Evolutionary conservation across 2,113 vertebrate genomes (phyloP), one percentile per base, ranked within the genome.

Genomic region (Genyomyrus donnyi): DNA sequence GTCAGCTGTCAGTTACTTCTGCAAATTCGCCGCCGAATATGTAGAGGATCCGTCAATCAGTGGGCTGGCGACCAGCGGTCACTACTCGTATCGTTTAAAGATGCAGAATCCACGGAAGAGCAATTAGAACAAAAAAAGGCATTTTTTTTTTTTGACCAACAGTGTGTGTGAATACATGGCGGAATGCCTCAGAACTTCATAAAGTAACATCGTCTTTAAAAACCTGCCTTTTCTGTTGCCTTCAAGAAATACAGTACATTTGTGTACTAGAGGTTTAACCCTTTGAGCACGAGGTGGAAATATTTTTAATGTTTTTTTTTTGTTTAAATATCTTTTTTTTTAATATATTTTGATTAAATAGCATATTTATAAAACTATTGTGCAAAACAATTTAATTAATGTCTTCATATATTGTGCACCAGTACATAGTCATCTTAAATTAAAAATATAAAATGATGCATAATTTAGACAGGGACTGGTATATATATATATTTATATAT

Each of bases 1-100:
- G 98, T 98, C 98, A 98, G 98, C 97, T 98, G 98, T 98, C 98
- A 98, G 97, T 99, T 97, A 98, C 96, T 96, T 97, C 97, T 97
- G 98, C 97, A 98, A 98, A 98, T 97, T 95, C 98, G 98, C 97
- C 97, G 97, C 97, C 97, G 98, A 96, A 97, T 97, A 97, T 95
- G 96, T 97, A 97, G 97, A 96, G 95, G 96, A 97, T 97, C 96
- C 97, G 97, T 97, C 97, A 96, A 96, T 98, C 95, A 97, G 96
- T 96, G 97, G 96, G 96, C 96, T 94, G 95, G 98, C 98, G 98
- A 99, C 98, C 97, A 27, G 98, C 96, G 97, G 98, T 98, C 98
- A 99, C 98, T 97, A 97, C 98, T 98, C 96, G 97, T 96, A 96
- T 96, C 97, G 97, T 96, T 96, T 96, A 97, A 94, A 97, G 96